Evolutionary conservation across 1,140 invertebrate species (phyloP).

Genomic region (Grapholita molesta): DNA sequence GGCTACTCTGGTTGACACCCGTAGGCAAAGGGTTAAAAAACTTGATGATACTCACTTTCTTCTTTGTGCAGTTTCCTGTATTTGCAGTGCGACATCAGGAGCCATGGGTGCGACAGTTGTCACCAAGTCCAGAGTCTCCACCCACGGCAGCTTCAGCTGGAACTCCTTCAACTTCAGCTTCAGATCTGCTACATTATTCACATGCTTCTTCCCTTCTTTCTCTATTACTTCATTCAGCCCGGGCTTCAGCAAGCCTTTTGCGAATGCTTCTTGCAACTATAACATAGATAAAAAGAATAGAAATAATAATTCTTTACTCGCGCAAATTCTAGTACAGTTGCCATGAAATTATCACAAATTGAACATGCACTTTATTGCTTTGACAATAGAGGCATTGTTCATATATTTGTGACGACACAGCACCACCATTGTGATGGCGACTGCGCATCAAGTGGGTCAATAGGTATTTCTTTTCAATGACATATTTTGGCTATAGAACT

Average conservation of each 20-base stretch:
- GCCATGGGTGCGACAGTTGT: constrained; percentile 87
- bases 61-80: constrained; percentile 85
- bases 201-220: constrained; percentile 77
- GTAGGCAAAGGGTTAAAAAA: no score
- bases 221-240: constrained; percentile 87
- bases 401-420: no score
- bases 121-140: constrained; percentile 90
- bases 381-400: no score
- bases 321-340: background rate
- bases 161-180: constrained; percentile 86
- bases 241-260: constrained; percentile 88
- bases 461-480: no score
- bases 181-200: constrained; percentile 85
- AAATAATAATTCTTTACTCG: no score
- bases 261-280: constrained; percentile 91
- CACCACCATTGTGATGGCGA: no score
- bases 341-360: background rate
- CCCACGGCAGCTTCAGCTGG: constrained; percentile 87
- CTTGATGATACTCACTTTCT: constrained; percentile 78
- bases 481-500: no score
- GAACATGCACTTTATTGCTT: no score
- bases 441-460: no score
- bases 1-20: no score
- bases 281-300: no score
- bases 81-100: constrained; percentile 88